Evolutionary conservation across 2,113 vertebrate species (phyloP), one percentile per base, ranked within the genome.

Genomic region (Ochotona princeps): DNA sequence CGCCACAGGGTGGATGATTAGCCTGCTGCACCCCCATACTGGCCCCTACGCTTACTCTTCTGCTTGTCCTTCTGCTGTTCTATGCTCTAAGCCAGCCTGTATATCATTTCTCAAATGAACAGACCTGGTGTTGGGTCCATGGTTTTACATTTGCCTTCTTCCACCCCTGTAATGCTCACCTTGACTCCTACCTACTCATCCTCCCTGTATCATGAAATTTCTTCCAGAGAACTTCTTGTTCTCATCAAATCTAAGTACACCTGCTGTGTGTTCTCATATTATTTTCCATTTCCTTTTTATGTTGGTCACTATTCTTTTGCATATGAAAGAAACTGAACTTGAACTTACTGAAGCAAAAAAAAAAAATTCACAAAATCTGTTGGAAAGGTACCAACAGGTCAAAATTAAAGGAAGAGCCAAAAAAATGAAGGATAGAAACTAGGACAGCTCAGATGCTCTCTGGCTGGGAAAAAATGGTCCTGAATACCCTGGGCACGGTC

Each of bases 291-390:
- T 57, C 21, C 72, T 32, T 28, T 0, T 76, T 54, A 12, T 57
- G 66, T 70, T 61, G 20, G 51, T 70, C 74, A 28, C 49, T 90
- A 25, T 54, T 69, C 14, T 83, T 90, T 66, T 76, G 21, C 28
- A 72, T 65, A 61, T 63, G 75, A 78, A 38, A 80, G n/a, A 92
- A 87, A 88, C 23, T 80, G 35, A 89, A 84, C 8, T 51, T 81
- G 47, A 95, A 63, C 25, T 9, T 51, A 38, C 8, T 61, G 65
- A 84, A 84, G 44, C 51, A 70, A 95, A 90, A 87, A 66, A 70
- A 93, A 72, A 80, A 44, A 44, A 44, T 44, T 80, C n/a, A 51
- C 26, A 35, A 89, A 66, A 26, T 87, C 44, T 60, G 15, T 38
- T 79, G 30, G 72, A 51, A 92, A 90, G 51, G 44, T 11, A 38